Conservation (phyloP, 2,797 vertebrate species). For the Hemitrygon akajei region DNA sequence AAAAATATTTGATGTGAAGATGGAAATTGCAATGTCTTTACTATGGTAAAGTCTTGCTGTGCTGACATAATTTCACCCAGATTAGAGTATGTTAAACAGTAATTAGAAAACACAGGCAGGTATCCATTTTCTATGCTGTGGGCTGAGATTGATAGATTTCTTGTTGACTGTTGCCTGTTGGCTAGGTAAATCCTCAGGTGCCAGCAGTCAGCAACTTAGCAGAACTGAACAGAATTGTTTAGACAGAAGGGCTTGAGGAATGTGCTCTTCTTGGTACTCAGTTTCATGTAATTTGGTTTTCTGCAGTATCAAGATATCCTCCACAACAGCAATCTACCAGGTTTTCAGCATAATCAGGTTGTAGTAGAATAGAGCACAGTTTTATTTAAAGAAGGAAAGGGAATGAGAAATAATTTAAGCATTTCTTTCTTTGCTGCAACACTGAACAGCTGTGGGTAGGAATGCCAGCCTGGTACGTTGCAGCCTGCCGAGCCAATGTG, state of each 20-base stretch:
- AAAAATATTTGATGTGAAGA: not conserved
- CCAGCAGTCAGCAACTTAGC: not conserved
- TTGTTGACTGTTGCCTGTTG: not conserved
- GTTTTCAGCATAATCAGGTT: too few relatives aligned
- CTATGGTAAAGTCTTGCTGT: not conserved
- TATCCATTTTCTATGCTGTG: not conserved
- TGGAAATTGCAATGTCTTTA: not conserved
- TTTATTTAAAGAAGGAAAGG: not conserved
- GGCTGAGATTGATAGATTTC: not conserved
- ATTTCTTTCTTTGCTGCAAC: slow-evolving; percentile 17
- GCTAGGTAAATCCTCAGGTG: not conserved
- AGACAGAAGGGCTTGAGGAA: not conserved
- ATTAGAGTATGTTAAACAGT: not conserved
- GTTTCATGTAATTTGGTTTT: not conserved
- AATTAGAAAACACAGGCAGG: not conserved
- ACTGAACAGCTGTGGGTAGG: slow-evolving; percentile 84
- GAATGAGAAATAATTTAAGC: not conserved
- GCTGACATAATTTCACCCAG: not conserved
- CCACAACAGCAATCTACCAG: not conserved
- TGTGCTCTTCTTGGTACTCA: not conserved
- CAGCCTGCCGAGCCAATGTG: slow-evolving; percentile 89
- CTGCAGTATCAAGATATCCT: not conserved
- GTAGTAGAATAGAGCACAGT: not conserved
- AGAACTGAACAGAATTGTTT: not conserved
- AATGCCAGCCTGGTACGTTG: slow-evolving; percentile 96